Evolutionary conservation across 2,113 vertebrate species (phyloP), one percentile per base, ranked within the genome.

Genomic region (Illadopsis cleaveri): DNA sequence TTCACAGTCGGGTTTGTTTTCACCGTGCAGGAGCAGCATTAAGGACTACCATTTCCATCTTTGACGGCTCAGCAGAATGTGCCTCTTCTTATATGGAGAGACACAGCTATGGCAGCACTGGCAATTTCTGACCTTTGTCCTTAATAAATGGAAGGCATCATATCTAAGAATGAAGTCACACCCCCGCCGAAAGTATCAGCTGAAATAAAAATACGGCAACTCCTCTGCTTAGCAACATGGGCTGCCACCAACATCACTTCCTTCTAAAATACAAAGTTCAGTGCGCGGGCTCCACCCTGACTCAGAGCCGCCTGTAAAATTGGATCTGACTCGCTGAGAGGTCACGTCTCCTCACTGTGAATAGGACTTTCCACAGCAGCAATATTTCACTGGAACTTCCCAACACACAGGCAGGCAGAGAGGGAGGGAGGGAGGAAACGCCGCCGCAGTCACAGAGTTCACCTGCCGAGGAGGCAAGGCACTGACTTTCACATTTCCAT

Each of bases 51-150:
- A 1, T 77, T 93, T 58, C 92, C 88, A 90, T 28, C 91, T 88
- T 35, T 62, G 84, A 65, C 3, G 2, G 92, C 91, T 94, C 78
- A 72, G 91, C 13, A 68, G 85, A 83, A 93, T 18, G 3, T 62
- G 69, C 82, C 68, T 88, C 48, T 17, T 94, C 79, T 64, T 61
- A 45, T 5, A 82, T 0, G 64, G 80, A 71, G 51, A 81, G 79
- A 16, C 71, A 51, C 42, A 28, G 85, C 82, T 57, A 61, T 30
- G 8, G 0, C 30, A 15, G 68, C 1, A 1, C 86, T 18, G 68
- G 56, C 77, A 16, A 50, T 60, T 86, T 60, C 92, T 92, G 92
- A 95, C 96, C 96, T 96, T 95, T 95, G 94, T 89, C 92, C 96
- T 75, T 69, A 69, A 71, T 92, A 92, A 81, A 78, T 82, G 82